Evolutionary conservation across 2,113 vertebrate genomes (phyloP), one percentile per base, ranked within the genome.

Genomic region (Riparia riparia): DNA sequence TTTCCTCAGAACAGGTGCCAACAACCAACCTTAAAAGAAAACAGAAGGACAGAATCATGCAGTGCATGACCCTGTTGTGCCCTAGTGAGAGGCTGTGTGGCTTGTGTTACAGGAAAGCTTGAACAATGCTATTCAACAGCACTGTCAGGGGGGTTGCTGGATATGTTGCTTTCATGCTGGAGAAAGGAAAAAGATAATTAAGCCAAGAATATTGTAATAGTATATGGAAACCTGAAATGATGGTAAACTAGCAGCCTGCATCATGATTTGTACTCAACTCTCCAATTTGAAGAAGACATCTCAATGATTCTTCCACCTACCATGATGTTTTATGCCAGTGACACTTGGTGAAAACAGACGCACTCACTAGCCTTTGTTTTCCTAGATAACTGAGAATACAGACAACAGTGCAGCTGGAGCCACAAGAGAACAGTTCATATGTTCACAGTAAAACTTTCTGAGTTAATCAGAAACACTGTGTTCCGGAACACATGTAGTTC

Each of bases 381-480:
- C 16, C 14, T 17, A 31, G 31, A 4, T 45, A 60, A 86, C 41
- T 21, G 31, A 64, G 60, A 65, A 47, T 14, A 72, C 9, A 26
- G 29, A 4, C 11, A 61, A 42, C 0, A 1, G 45, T 13, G n/a
- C 17, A 65, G 41, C 58, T 86, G 50, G 18, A 89, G 53, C 49
- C 64, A 31, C 26, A 85, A 37, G 0, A 29, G 29, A 89, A 50
- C 10, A 18, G 18, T 41, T 82, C 0, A 6, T 3, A 45, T 1
- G 8, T 41, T 60, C 73, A 50, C 41, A 37, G 12, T 24, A 89
- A 45, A 54, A 83, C 56, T 57, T 31, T 49, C 14, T 8, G 47
- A 68, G 29, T 45, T 63, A 24, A 63, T n/a, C 29, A 86, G 63
- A 82, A 82, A 68, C 24, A n/a, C 3, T 31, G 20, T 41, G 79